Evolutionary conservation across 2,113 vertebrate genomes (phyloP).

Genomic region (Elanoides forficatus): DNA sequence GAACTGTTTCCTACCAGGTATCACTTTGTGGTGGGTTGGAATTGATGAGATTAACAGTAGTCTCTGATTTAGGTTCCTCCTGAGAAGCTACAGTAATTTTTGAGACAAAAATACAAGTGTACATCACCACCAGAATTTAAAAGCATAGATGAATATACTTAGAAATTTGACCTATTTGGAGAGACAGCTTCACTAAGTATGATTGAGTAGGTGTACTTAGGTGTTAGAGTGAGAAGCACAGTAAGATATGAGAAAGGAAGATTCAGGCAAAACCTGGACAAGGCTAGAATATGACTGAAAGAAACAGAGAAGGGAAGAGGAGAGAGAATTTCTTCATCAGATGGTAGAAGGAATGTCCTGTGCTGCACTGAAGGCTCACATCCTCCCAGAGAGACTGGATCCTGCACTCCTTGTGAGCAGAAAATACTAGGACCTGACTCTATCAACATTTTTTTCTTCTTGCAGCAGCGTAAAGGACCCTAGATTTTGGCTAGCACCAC

Average conservation of each 20-base stretch:
- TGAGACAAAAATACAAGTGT: not conserved
- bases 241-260: not conserved
- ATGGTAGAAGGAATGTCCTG: not conserved
- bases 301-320: not conserved
- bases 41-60: not conserved
- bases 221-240: not conserved
- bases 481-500: not conserved
- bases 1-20: not conserved
- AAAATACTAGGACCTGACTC: not conserved
- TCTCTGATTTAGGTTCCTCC: not conserved
- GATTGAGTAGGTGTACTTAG: not conserved
- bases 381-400: not conserved
- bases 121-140: not conserved
- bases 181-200: not conserved
- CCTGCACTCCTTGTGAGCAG: not conserved
- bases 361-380: not conserved
- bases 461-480: not conserved
- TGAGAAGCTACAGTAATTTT: not conserved
- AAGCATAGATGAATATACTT: not conserved
- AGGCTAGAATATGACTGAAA: not conserved
- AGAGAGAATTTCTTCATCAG: not conserved
- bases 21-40: not conserved
- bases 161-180: slow-evolving; percentile 15
- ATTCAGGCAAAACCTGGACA: not conserved
- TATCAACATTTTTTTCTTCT: not conserved